Percentiles rank a stretch among this genome's conserved stretches.
phyloP scores from a whole-genome alignment of 2,113 vertebrate species.

The Lampris incognitus region DNA sequence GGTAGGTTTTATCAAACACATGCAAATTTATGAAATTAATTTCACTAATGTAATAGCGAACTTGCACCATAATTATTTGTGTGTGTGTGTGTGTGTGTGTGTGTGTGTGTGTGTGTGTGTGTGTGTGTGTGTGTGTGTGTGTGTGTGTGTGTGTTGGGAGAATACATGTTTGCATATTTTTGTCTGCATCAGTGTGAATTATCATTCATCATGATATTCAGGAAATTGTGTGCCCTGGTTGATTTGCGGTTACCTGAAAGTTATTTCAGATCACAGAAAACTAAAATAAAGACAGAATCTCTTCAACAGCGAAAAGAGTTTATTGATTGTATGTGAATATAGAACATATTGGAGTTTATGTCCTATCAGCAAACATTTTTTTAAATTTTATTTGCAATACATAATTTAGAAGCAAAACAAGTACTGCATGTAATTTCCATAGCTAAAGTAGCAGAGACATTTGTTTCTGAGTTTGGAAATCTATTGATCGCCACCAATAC shows the following conservation, averaged over 20 bases:
- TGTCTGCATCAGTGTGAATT: background rate
- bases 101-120: background rate
- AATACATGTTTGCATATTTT: background rate
- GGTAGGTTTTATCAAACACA: too few relatives aligned
- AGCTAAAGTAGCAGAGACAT: background rate
- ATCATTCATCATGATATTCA: background rate
- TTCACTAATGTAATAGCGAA: too few relatives aligned
- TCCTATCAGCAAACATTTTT: background rate
- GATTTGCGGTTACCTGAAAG: background rate
- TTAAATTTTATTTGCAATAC: background rate
- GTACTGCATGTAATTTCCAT: background rate
- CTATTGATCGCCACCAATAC: background rate
- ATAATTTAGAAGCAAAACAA: background rate
- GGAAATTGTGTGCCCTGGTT: background rate
- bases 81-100: background rate
- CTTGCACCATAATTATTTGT: too few relatives aligned
- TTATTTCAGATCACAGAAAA: background rate
- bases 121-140: background rate
- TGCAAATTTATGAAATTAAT: too few relatives aligned
- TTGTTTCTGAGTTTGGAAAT: background rate
- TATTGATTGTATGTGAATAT: conserved; percentile 25
- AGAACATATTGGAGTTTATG: background rate
- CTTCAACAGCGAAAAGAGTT: background rate
- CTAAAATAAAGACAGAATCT: background rate
- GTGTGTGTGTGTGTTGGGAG: background rate